Percentiles rank a stretch among this genome's conserved stretches.
Conservation (phyloP, 2,113 vertebrate genomes). For the Orycteropus afer region DNA sequence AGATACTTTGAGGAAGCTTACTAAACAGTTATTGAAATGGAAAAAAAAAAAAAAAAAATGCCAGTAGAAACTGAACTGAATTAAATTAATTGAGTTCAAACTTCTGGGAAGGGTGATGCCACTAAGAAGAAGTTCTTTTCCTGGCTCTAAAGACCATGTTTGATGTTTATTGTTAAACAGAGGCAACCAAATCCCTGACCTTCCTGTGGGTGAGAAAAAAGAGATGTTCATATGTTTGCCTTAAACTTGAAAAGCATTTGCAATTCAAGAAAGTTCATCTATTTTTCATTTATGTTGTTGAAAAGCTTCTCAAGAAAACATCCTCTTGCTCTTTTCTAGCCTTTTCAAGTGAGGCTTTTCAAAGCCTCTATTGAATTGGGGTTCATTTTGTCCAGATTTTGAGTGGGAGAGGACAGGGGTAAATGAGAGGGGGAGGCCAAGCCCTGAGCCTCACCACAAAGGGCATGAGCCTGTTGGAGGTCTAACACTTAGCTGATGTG, state of each 20-base stretch:
- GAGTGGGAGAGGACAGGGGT: neutral
- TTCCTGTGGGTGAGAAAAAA: neutral
- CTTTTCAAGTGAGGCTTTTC: neutral
- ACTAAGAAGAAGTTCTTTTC: neutral
- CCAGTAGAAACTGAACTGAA: neutral
- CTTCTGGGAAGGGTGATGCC: neutral
- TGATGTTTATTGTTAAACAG: neutral
- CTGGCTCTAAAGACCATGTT: neutral
- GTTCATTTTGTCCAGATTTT: neutral
- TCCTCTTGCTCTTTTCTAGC: neutral
- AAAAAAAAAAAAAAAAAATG: neutral
- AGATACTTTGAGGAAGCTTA: neutral
- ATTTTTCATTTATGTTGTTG: slow-evolving; percentile 48
- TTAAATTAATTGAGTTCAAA: slow-evolving; percentile 13
- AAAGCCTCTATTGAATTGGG: neutral
- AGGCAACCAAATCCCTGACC: neutral
- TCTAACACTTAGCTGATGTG: neutral
- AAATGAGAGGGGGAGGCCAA: fast-evolving
- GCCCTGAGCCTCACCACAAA: neutral
- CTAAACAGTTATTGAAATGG: neutral
- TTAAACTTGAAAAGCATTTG: slow-evolving; percentile 6
- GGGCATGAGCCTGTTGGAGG: neutral
- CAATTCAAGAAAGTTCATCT: slow-evolving; percentile 23
- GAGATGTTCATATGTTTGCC: slow-evolving; percentile 11
- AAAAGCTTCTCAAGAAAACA: slow-evolving; percentile 25